Conservation (phyloP, 2,113 vertebrate species). For the rat (Rattus norvegicus) region GRCr8 NC_086019.1:213847001-213847500, state of each 20-base stretch:
- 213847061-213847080: slow-evolving; percentile 94
- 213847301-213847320: background rate
- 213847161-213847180: background rate
- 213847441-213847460: background rate
- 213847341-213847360: background rate
- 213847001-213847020: accelerated
- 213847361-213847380: background rate
- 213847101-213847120: slow-evolving; percentile 95
- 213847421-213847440: background rate
- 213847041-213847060: slow-evolving; percentile 96
- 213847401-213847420: background rate
- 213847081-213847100: slow-evolving; percentile 90
- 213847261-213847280: background rate
- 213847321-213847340: background rate
- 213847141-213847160: accelerated
- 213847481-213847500: background rate
- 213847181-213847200: background rate
- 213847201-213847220: accelerated
- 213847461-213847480: background rate
- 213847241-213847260: background rate
- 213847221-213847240: background rate
- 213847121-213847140: slow-evolving; percentile 83
- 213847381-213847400: background rate
- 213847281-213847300: background rate
- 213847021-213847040: slow-evolving; percentile 95